phyloP scores from a whole-genome alignment of 2,888 invertebrate genomes.

The Ischnura elegans region DNA sequence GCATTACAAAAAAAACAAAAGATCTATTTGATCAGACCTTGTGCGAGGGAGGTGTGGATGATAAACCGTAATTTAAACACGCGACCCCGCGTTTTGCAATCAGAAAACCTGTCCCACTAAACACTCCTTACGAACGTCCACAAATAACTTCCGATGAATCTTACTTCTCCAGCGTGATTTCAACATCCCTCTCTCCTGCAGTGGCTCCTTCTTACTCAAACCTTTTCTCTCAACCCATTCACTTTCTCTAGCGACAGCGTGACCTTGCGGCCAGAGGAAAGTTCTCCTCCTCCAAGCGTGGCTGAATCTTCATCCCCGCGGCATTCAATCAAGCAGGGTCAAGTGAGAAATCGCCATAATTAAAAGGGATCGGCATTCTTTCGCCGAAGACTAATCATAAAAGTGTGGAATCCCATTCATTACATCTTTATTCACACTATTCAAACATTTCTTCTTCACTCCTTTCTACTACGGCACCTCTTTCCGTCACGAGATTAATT shows the following conservation, averaged over 20 bases:
- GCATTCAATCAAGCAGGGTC: not conserved
- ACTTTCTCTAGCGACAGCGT: not conserved
- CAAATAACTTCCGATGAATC: not conserved
- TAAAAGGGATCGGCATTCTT: not conserved
- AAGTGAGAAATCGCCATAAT: not conserved
- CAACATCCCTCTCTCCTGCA: not conserved
- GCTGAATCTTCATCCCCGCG: not conserved
- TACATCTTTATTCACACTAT: not conserved
- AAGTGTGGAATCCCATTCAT: not conserved
- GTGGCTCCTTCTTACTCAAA: not conserved
- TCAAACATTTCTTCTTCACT: too few relatives aligned
- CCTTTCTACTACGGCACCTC: too few relatives aligned
- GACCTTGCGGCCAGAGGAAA: slow-evolving; percentile 7
- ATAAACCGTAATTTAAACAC: not conserved
- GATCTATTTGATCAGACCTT: too few relatives aligned
- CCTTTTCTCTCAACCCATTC: not conserved
- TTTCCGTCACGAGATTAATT: too few relatives aligned
- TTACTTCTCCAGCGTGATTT: not conserved
- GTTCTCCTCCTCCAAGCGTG: not conserved
- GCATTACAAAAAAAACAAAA: too few relatives aligned
- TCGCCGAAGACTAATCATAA: not conserved
- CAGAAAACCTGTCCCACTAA: not conserved
- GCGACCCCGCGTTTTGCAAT: not conserved
- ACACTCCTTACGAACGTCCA: not conserved
- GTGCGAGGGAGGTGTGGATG: too few relatives aligned